Base-by-base conservation (phyloP, 2,797 vertebrate species). In the Aulostomus chinensis region DNA sequence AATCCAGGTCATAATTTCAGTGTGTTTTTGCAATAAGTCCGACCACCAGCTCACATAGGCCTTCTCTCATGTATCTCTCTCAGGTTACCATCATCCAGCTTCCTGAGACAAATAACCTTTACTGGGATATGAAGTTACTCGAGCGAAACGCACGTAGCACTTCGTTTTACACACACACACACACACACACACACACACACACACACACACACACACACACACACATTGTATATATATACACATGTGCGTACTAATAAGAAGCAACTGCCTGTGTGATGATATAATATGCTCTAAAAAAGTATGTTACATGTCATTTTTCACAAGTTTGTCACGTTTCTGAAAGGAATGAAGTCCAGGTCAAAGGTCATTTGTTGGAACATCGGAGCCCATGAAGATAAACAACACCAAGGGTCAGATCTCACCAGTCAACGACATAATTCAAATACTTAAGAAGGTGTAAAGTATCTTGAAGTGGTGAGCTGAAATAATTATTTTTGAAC, bases 81-180 rank as follows among this genome's bases (percentile, higher is more conserved):
- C 86, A 64, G 61, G 83, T 91, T 89, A 80, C 88, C 61, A 76
- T 81, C 81, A 88, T 81, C 48, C 81, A 70, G 56, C 51, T 22
- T 64, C 53, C 68, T 53, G 70, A 81, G 65, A 18, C 63, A 57
- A 73, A 58, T 85, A 87, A 87, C 87, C 86, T 90, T 89, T 84
- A 68, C 69, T 41, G 38, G 66, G 68, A 80, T 83, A 87, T 85
- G 71, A 79, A 57, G 68, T 85, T 87, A 83, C 84, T 58, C 26
- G 25, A 54, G 54, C 68, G 58, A 68, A 64, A 65, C 68, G 72
- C 54, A 70, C 64, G 58, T 52, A 66, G 47, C 65, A 64, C 82
- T 81, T 58, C 68, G 71, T 61, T 35, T 67, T 35, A 55, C 60
- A 50, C 36, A 53, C 45, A 47, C 34, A 51, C 7, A 4, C n/a